These are phyloP conservation scores for Prunella fulvescens DNA, from an alignment of 2,113 vertebrate genomes.

Conservation along the genomic window DNA sequence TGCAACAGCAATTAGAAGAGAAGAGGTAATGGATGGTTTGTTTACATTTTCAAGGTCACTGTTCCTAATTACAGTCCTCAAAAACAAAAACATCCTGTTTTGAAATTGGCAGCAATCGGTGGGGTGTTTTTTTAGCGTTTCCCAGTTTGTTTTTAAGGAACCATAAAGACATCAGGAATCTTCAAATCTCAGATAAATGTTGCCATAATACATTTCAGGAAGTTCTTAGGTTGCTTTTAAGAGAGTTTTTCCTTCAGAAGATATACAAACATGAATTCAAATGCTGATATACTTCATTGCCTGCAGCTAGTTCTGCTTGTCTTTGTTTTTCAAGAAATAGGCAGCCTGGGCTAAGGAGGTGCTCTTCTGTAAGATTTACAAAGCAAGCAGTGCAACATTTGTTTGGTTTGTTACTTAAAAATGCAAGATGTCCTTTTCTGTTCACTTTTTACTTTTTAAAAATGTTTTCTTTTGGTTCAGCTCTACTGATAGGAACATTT, in stretches of 20 bases:
- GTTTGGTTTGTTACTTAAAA: neutral
- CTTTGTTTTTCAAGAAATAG: constrained; percentile 30
- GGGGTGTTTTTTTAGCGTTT: neutral
- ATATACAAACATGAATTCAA: constrained; percentile 12
- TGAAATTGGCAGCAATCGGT: neutral
- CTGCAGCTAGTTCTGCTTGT: constrained; percentile 19
- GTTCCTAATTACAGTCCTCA: constrained; percentile 33
- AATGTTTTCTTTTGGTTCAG: neutral
- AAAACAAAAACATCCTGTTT: constrained; percentile 49
- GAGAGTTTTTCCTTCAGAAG: neutral
- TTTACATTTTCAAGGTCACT: constrained; percentile 37
- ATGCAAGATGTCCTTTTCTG: neutral
- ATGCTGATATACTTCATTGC: constrained; percentile 15
- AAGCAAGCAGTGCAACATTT: neutral
- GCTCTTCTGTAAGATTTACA: neutral
- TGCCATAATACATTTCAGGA: constrained; percentile 11
- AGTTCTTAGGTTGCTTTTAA: constrained; percentile 10
- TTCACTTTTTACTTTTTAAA: neutral
- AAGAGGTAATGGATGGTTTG: neutral
- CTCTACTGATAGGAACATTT: neutral
- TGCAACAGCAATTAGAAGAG: neutral
- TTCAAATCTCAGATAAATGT: neutral
- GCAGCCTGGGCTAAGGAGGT: neutral
- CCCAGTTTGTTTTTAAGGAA: constrained; percentile 3
- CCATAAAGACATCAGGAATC: neutral